Base-by-base conservation (phyloP, 2,113 vertebrate species). In the Menidia beryllina region DNA sequence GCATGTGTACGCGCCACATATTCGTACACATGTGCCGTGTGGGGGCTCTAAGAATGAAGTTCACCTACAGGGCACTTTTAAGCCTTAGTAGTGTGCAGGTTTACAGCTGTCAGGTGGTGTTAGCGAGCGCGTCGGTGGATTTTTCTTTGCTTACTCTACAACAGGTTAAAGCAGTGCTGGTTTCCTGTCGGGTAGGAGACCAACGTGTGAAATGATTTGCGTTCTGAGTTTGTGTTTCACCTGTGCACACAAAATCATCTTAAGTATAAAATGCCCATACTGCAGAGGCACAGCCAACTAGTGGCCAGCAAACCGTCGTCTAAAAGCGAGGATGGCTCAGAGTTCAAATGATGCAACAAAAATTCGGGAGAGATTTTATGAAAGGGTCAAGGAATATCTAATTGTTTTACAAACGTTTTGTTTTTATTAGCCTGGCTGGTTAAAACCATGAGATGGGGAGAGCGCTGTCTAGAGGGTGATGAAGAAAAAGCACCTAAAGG, bases 31-130 rank as follows among this genome's bases (percentile, higher is more conserved):
- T 10, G 54, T 24, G 20, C 11, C 71, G 60, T 1, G 0, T 11
- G 15, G 58, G n/a, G 43, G 41, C 10, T 56, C 66, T n/a, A 69
- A 54, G 43, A 50, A 50, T 72, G 52, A 43, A 8, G 58, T 60
- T 79, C 75, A 67, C 65, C 69, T 74, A 19, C 1, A 59, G 50
- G 77, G 52, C 57, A 58, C 24, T 55, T 69, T 75, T 56, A 58
- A 72, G 19, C 14, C n/a, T 47, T 55, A 79, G 51, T 19, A 38
- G 47, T 54, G 53, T 23, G 25, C 36, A 43, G 57, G 64, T 63
- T 76, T 81, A 79, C 72, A 41, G 59, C 76, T 72, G 61, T 71
- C 54, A 72, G 76, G 81, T 83, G 75, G 52, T n/a, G 82, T 75
- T 79, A 54, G 51, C 55, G 27, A 43, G 70, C 10, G 25, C 58